Base-by-base conservation (phyloP, 1,140 invertebrate genomes). In the Drosophila malerkotliana region DNA sequence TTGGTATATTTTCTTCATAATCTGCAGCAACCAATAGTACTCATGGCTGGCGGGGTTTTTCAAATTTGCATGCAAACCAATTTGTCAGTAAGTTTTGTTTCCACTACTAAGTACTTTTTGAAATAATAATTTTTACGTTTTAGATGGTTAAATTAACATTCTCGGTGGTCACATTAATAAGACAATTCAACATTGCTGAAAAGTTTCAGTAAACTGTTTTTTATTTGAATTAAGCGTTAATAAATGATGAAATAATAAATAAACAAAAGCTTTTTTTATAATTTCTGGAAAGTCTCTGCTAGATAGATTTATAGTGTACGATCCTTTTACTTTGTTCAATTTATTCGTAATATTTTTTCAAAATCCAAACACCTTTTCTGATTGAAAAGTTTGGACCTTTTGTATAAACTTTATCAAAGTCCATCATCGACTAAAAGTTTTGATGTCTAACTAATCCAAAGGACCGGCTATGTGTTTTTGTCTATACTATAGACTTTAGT, bases 51-150 rank as follows among this genome's bases (percentile, higher is more conserved):
- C 0, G 82, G 82, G 2, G 44, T 87, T 3, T 79, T 87, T 1
- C 24, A 66, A 0, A 87, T 87, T 12, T 68, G 74, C n/a, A 39
- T 78, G 63, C 41, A 51, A 45, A 78, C 82, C 0, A 87, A 87
- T 34, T 59, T 87, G 10, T 37, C 34, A n/a, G 34, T 37, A 10
- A 37, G 34, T 37, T n/a, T n/a, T n/a, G n/a, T n/a, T n/a, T n/a
- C n/a, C n/a, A n/a, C n/a, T n/a, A n/a, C n/a, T n/a, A n/a, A n/a
- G n/a, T n/a, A n/a, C n/a, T n/a, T 44, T 8, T 44, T 44, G 0
- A 8, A 44, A 44, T 37, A 12, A 37, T 12, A 37, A 1, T n/a
- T 5, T 37, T 37, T 3, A 12, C 0, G 0, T 37, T 4, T 37
- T n/a, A 37, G 41, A 44, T 44, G 41, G 41, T 44, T 0, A 44